Conservation (phyloP, 2,113 vertebrate genomes). For the Sapayoa aenigma region DNA sequence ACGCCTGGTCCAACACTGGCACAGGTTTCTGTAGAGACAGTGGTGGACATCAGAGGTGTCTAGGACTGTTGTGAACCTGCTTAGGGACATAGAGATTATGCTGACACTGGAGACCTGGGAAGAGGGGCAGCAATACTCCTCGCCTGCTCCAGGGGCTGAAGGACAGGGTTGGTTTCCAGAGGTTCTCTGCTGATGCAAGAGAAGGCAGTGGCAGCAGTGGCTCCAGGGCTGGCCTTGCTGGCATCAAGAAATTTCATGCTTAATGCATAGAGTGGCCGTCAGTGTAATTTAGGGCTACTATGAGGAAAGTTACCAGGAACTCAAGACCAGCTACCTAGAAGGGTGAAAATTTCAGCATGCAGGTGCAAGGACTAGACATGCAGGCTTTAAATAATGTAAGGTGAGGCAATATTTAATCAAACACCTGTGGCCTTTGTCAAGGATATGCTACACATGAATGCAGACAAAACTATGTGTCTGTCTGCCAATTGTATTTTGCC, state of each 20-base stretch:
- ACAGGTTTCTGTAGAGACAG: background rate
- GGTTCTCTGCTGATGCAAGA: background rate
- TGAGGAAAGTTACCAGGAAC: background rate
- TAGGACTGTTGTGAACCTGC: accelerated
- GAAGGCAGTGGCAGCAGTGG: background rate
- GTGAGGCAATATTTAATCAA: background rate
- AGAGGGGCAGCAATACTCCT: background rate
- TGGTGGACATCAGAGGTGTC: background rate
- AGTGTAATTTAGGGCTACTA: background rate
- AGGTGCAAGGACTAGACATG: background rate
- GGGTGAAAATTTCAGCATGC: background rate
- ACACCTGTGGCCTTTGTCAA: background rate
- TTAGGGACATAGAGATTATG: background rate
- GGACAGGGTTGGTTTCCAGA: background rate
- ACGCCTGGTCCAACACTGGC: background rate
- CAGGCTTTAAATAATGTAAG: background rate
- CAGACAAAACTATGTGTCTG: background rate
- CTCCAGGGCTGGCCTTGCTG: background rate
- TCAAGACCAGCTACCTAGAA: background rate
- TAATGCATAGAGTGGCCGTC: accelerated
- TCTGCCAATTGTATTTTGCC: background rate
- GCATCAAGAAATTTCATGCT: background rate
- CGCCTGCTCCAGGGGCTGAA: background rate
- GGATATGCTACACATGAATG: background rate
- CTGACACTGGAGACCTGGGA: background rate